Percentiles rank a stretch among this genome's conserved stretches.
phyloP scores from a whole-genome alignment of 2,113 vertebrate genomes.

The Edolisoma coerulescens region DNA sequence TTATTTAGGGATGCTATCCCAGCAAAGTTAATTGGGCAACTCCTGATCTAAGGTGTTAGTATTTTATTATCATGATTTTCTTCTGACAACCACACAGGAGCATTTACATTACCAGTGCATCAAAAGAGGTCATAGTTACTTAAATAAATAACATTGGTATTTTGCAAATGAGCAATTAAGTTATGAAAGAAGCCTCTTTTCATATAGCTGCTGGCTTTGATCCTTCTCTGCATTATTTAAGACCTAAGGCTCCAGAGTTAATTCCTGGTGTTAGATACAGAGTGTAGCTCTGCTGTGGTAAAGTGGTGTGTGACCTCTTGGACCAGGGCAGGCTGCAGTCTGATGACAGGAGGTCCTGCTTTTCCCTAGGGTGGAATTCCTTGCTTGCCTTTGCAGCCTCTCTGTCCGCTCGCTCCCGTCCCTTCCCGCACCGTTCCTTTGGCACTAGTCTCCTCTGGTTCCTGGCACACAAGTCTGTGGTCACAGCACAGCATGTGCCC shows the following conservation, averaged over 20 bases:
- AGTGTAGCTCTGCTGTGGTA: not conserved
- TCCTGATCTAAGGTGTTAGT: not conserved
- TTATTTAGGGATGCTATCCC: not conserved
- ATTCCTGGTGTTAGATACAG: not conserved
- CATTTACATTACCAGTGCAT: not conserved
- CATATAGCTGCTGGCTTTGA: not conserved
- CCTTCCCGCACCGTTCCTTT: not conserved
- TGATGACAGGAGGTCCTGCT: not conserved
- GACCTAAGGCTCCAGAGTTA: not conserved
- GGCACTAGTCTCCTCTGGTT: not conserved
- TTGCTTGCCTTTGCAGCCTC: not conserved
- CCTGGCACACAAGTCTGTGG: not conserved
- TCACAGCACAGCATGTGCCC: not conserved
- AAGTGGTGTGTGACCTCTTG: not conserved
- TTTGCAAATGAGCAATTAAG: not conserved
- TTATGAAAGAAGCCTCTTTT: not conserved
- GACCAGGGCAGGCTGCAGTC: not conserved
- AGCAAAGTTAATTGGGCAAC: not conserved
- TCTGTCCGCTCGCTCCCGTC: fast-evolving
- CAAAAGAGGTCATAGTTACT: not conserved
- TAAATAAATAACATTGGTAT: not conserved
- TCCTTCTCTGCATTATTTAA: not conserved
- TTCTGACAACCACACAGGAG: not conserved
- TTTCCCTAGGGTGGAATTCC: not conserved
- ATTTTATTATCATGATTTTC: not conserved